A percentile compares a stretch with the other conserved stretches of the same genome.
These are phyloP conservation scores for Eretmocerus hayati DNA, from an alignment of 2,888 invertebrate genomes.

Conservation along the genomic window DNA sequence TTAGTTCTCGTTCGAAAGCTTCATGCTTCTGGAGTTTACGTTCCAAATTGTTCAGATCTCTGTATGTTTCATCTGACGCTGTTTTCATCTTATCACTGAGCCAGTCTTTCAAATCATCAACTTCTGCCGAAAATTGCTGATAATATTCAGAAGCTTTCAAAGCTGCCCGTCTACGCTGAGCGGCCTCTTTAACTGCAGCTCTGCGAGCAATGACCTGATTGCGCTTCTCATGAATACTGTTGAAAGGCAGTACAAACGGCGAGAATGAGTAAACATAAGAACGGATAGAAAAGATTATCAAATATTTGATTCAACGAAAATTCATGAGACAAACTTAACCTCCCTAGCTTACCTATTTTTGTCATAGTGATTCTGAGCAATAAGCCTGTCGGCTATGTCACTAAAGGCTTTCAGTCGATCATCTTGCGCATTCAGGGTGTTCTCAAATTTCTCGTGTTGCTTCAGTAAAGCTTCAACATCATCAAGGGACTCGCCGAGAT, in stretches of 20 bases:
- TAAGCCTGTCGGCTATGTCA: slow-evolving; percentile 75
- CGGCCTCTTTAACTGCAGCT: slow-evolving; percentile 66
- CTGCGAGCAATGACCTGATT: slow-evolving; percentile 70
- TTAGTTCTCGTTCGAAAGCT: slow-evolving; percentile 90
- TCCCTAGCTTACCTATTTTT: slow-evolving; percentile 58
- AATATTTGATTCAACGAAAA: not conserved
- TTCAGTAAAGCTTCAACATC: slow-evolving; percentile 88
- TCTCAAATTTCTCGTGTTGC: slow-evolving; percentile 89
- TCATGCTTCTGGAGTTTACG: slow-evolving; percentile 93
- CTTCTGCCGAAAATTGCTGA: slow-evolving; percentile 88
- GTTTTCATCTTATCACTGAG: slow-evolving; percentile 85
- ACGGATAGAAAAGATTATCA: not conserved
- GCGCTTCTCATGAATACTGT: slow-evolving; percentile 63
- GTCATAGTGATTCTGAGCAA: slow-evolving; percentile 74
- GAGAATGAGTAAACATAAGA: too few relatives aligned
- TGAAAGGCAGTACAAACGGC: too few relatives aligned
- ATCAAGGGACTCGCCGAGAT: slow-evolving; percentile 81
- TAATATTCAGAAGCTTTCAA: slow-evolving; percentile 80
- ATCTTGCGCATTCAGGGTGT: slow-evolving; percentile 86
- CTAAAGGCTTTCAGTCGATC: slow-evolving; percentile 78
- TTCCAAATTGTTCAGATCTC: slow-evolving; percentile 82
- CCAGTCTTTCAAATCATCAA: slow-evolving; percentile 85
- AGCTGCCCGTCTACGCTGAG: slow-evolving; percentile 65
- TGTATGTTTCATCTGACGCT: slow-evolving; percentile 87
- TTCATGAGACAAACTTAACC: not conserved